Percentiles rank a stretch among this genome's conserved stretches.
These are phyloP conservation scores for Brachyptera putata DNA, from an alignment of 2,888 invertebrate genomes.

Conservation along the genomic window DNA sequence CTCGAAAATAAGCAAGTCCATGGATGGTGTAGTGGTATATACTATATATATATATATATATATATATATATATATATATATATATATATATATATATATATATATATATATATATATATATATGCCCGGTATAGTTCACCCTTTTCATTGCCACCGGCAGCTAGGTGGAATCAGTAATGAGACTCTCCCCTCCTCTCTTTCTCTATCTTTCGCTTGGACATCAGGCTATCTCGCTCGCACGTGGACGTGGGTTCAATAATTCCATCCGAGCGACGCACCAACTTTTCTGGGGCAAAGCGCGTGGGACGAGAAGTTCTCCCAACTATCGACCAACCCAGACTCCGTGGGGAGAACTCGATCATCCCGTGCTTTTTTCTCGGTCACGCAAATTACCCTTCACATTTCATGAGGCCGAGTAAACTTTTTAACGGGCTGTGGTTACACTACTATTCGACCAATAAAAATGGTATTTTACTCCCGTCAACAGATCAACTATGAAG, in stretches of 20 bases:
- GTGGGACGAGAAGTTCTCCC: not conserved
- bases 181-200: not conserved
- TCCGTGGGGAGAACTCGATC: not conserved
- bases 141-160: slow-evolving; percentile 1
- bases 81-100: too few relatives aligned
- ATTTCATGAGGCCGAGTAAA: not conserved
- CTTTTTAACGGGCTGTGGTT: not conserved
- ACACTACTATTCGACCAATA: not conserved
- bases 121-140: not conserved
- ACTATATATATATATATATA: too few relatives aligned
- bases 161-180: not conserved
- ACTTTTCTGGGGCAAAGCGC: not conserved
- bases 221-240: not conserved
- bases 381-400: slow-evolving; percentile 2
- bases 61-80: too few relatives aligned
- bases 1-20: not conserved
- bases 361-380: not conserved
- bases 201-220: not conserved
- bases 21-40: too few relatives aligned
- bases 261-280: not conserved
- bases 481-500: too few relatives aligned
- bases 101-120: too few relatives aligned
- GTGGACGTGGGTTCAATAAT: not conserved
- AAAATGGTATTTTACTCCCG: not conserved
- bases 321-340: not conserved